Evolutionary conservation across 2,113 vertebrate species (phyloP), one percentile per base, ranked within the genome.

Genomic region (Thalassarche chlororhynchos): DNA sequence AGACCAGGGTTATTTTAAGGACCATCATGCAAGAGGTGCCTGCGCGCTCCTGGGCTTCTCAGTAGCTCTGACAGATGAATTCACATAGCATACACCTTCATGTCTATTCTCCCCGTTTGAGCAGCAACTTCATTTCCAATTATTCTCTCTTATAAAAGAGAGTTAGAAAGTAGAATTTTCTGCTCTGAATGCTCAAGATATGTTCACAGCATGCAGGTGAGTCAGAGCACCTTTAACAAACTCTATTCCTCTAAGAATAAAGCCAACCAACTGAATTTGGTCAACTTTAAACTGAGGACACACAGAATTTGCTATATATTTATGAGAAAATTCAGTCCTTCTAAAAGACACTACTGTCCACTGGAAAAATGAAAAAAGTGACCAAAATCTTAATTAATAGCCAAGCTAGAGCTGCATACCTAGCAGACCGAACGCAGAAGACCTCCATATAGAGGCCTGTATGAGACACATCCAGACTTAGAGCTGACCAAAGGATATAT

Each of bases 1-100:
- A 93, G 75, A 77, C 8, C 26, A 40, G 84, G 54, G 42, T 83
- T 87, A 83, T 94, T 96, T 95, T 95, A 87, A 89, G 77, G 49
- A 72, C 58, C 57, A 32, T 87, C 52, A 76, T 32, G 58, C 28
- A 87, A 85, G 75, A 86, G 44, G 49, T 74, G 34, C 51, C 58
- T 69, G 70, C 89, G 66, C 10, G 1, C 5, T 69, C 61, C 87
- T 46, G 61, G 46, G 77, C 55, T 87, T 71, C 40, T 65, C 55
- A 31, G 40, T 24, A 79, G 78, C 90, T 79, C 78, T 80, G 94
- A 72, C 66, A 89, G 89, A 76, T 58, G 65, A 87, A 82, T 57
- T 83, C 40, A 72, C 78, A 72, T 3, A 74, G 51, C 58, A 69
- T 23, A 32, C 14, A 77, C 79, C 82, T 94, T 88, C 62, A 51